Evolutionary conservation across 2,797 vertebrate genomes (phyloP), one percentile per base, ranked within the genome.

Genomic region (Acanthurus lineatus): DNA sequence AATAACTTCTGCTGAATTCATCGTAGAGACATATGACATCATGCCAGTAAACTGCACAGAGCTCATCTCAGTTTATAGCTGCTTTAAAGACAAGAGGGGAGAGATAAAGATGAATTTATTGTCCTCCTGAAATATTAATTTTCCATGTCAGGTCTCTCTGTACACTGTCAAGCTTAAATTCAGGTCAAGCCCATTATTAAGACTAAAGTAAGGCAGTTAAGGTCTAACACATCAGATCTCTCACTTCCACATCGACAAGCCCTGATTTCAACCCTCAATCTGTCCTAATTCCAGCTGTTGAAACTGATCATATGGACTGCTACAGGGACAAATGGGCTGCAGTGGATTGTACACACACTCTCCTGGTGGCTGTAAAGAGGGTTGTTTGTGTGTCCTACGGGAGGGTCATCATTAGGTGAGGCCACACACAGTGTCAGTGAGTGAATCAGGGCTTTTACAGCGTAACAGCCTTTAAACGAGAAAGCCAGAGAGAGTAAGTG

Each of bases 361-460:
- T 48, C 40, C 11, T 68, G 62, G 60, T 28, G n/a, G 56, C 45
- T 45, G 17, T 5, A 10, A 22, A 47, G 66, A 14, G 40, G 11
- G 28, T 7, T 65, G 51, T 49, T 35, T 70, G 32, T 64, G 79
- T 65, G 77, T 81, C 66, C 56, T 60, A 14, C 16, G 61, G 76
- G 69, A 64, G 58, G 60, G 78, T 81, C 82, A 80, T 71, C 19
- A 6, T 67, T 44, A 70, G 73, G 77, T 74, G 72, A 87, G 76
- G 67, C 83, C 78, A 75, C 82, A 86, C 83, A 81, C 72, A 73
- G 53, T 44, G 65, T 71, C 69, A 60, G 38, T 2, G 48, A 76
- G 64, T 62, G 77, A 85, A 69, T 76, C 68, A 22, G 16, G 58
- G 69, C 48, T 76, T 85, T 83, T 69, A 75, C 72, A 74, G 25